phyloP scores from a whole-genome alignment of 2,888 invertebrate genomes.

The Cheilosia vulpina region DNA sequence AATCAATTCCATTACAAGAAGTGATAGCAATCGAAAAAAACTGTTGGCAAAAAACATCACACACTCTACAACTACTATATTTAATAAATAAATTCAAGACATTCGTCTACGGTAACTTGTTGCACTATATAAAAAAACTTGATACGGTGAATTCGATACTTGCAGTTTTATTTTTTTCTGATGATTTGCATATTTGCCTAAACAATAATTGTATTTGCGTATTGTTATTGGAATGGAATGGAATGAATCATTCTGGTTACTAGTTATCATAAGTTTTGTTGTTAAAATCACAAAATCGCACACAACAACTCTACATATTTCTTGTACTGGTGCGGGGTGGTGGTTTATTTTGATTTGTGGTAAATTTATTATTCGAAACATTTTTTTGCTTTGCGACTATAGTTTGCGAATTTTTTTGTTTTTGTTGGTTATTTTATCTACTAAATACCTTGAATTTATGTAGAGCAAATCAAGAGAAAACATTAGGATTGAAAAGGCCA shows the following conservation, averaged over 20 bases:
- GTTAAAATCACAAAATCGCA: slow-evolving; percentile 26
- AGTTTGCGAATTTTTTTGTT: slow-evolving; percentile 2
- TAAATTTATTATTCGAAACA: slow-evolving; percentile 22
- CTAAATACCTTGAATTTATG: slow-evolving; percentile 84
- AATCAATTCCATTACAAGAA: background rate
- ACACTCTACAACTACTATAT: background rate
- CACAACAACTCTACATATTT: slow-evolving; percentile 54
- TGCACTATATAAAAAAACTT: slow-evolving; percentile 17
- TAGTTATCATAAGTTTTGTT: slow-evolving; percentile 5
- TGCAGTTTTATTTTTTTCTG: background rate
- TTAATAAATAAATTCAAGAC: slow-evolving; percentile 10
- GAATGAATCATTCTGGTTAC: slow-evolving; percentile 18
- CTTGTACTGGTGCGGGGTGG: slow-evolving; percentile 27
- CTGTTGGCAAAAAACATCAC: background rate
- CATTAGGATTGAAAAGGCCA: slow-evolving; percentile 84
- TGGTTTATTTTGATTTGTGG: slow-evolving; percentile 14
- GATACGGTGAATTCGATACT: slow-evolving; percentile 23
- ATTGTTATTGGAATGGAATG: slow-evolving; percentile 9
- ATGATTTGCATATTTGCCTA: background rate
- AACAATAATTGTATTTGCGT: slow-evolving; percentile 3
- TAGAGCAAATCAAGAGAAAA: slow-evolving; percentile 84
- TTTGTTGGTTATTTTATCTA: slow-evolving; percentile 54
- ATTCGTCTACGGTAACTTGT: slow-evolving; percentile 12
- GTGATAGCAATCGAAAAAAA: background rate
- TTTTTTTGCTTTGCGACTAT: slow-evolving; percentile 42